These are phyloP conservation scores for Amblyraja radiata DNA, from an alignment of 2,797 vertebrate genomes.

Conservation along the genomic window DNA sequence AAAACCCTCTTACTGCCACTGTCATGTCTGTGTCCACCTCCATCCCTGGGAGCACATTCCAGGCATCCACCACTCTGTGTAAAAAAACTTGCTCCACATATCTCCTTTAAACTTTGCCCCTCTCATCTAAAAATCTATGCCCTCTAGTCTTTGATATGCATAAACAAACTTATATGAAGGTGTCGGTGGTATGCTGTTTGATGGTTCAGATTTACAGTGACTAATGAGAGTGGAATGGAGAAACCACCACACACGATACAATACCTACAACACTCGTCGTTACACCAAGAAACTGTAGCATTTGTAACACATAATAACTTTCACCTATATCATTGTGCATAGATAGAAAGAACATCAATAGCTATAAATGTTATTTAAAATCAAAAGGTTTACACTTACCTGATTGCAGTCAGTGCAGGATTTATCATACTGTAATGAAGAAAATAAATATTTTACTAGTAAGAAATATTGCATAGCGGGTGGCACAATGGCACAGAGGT, in stretches of 20 bases:
- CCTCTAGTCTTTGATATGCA: not conserved
- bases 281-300: not conserved
- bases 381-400: not conserved
- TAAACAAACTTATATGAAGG: not conserved
- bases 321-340: not conserved
- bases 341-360: not conserved
- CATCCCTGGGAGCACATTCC: too few relatives aligned
- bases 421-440: not conserved
- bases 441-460: not conserved
- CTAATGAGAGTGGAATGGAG: not conserved
- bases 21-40: too few relatives aligned
- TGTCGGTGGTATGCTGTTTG: not conserved
- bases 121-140: too few relatives aligned
- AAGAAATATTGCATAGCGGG: not conserved
- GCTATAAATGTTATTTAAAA: not conserved
- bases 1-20: too few relatives aligned
- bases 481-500: too few relatives aligned
- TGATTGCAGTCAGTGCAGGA: fast-evolving
- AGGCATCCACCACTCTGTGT: too few relatives aligned
- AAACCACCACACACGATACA: not conserved
- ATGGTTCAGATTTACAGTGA: not conserved
- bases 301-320: too few relatives aligned
- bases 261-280: not conserved
- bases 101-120: too few relatives aligned
- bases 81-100: too few relatives aligned